Evolutionary conservation across 2,113 vertebrate genomes (phyloP), one percentile per base, ranked within the genome.

Genomic region (Recurvirostra avosetta): DNA sequence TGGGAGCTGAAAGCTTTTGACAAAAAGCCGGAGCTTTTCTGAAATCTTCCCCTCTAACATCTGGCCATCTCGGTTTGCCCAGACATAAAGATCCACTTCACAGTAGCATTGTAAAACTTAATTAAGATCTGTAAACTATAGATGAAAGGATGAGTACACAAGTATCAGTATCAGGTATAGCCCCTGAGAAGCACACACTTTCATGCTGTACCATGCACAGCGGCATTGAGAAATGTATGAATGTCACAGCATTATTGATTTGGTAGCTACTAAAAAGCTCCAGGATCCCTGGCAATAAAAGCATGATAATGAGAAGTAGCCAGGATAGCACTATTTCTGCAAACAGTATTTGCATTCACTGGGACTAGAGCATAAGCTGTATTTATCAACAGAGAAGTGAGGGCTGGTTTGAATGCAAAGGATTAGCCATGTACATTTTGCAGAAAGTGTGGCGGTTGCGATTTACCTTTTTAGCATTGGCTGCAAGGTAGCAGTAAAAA

Each of bases 181-280:
- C 45, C 71, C 58, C 84, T 12, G 67, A 88, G 87, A 94, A 88
- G 29, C 62, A 76, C 34, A 63, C 0, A 3, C 66, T 91, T 94
- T 86, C 86, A 81, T 65, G 59, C 91, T 62, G 70, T 55, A 77
- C 89, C 56, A 55, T 13, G 73, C 89, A 85, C 77, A 30, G 80
- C 1, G 1, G 77, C 91, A 91, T 49, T 95, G 87, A 91, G 91
- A 76, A 92, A 96, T 67, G 87, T 67, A 59, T 71, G 89, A 94
- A 92, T 79, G 89, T 82, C 94, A 96, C 87, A 79, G 77, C 55
- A 5, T 89, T 96, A 96, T 88, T 96, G 96, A 97, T 97, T 96
- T 84, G 70, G 81, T 82, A 95, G 87, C 66, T 86, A 73, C 80
- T 91, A 76, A 91, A 96, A 90, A 73, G 93, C 77, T 92, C 67